These are phyloP conservation scores for Fragum fragum DNA, from an alignment of 2,888 invertebrate genomes.

Conservation along the genomic window DNA sequence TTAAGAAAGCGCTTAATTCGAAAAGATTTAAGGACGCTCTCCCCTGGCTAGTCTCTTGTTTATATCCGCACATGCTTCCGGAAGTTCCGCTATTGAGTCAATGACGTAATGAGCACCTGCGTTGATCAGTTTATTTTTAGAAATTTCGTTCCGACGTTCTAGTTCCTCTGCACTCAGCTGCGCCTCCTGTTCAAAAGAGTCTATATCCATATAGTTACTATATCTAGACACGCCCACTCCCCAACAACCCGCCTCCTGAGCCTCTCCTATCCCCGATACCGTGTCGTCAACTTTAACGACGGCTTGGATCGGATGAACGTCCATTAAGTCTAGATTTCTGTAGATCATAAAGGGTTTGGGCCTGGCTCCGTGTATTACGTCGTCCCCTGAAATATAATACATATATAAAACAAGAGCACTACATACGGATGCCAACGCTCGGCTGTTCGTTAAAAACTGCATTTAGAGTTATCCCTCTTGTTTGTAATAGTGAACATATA, in stretches of 20 bases:
- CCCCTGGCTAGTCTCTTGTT: slow-evolving; percentile 83
- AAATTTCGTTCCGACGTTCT: slow-evolving; percentile 52
- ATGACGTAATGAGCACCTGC: slow-evolving; percentile 87
- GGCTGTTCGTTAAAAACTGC: no score
- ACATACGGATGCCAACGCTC: no score
- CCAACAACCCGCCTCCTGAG: slow-evolving; percentile 86
- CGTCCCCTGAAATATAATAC: no score
- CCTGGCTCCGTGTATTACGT: slow-evolving; percentile 84
- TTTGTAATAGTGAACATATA: no score
- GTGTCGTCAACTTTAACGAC: slow-evolving; percentile 87
- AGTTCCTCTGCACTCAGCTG: slow-evolving; percentile 79
- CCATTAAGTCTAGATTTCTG: slow-evolving; percentile 85
- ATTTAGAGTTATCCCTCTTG: no score
- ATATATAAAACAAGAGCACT: no score
- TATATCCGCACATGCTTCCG: slow-evolving; percentile 85
- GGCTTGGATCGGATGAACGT: slow-evolving; percentile 84
- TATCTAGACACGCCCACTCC: slow-evolving; percentile 86
- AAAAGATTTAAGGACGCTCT: slow-evolving; percentile 79
- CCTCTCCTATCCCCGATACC: slow-evolving; percentile 85
- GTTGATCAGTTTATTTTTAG: slow-evolving; percentile 76
- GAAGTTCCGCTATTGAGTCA: slow-evolving; percentile 85
- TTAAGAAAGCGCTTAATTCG: no score
- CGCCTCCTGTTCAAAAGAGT: slow-evolving; percentile 81
- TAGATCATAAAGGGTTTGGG: slow-evolving; percentile 87
- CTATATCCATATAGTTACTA: slow-evolving; percentile 86